phyloP scores from a whole-genome alignment of 1,140 invertebrate species.

The Euura lappo region DNA sequence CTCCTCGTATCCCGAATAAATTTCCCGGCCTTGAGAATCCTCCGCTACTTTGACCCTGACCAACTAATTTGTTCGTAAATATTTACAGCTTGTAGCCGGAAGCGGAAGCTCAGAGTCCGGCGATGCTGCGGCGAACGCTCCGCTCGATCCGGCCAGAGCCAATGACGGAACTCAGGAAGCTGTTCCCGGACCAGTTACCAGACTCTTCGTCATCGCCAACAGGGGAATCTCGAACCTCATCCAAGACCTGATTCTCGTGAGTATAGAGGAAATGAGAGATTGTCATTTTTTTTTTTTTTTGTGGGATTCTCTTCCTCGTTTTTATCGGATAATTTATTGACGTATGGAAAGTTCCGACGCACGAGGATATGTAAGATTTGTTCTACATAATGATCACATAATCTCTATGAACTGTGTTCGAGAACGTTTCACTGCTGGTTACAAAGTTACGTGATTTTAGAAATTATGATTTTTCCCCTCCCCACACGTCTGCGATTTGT shows the following conservation, averaged over 20 bases:
- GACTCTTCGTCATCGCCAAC: slow-evolving; percentile 84
- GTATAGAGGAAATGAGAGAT: slow-evolving; percentile 29
- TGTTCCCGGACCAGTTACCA: slow-evolving; percentile 83
- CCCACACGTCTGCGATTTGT: no score
- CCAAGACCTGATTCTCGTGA: slow-evolving; percentile 83
- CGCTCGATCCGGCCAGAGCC: slow-evolving; percentile 59
- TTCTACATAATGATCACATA: no score
- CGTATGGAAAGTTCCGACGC: no score
- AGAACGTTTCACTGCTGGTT: no score
- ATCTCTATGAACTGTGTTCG: no score
- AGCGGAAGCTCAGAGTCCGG: slow-evolving; percentile 67
- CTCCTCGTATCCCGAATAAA: slow-evolving; percentile 30
- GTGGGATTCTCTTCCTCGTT: no score
- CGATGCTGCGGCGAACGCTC: slow-evolving; percentile 63
- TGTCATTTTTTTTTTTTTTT: no score
- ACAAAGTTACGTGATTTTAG: no score
- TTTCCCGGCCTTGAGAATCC: slow-evolving; percentile 12
- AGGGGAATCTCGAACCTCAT: slow-evolving; percentile 82
- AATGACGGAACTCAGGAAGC: slow-evolving; percentile 72
- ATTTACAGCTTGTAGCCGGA: slow-evolving; percentile 74
- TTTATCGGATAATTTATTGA: no score
- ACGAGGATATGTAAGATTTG: no score
- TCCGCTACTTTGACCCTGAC: slow-evolving; percentile 2
- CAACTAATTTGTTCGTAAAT: slow-evolving; percentile 14
- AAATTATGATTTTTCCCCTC: no score